Conservation (phyloP, 2,797 vertebrate genomes). For the Gymnothorax javanicus region DNA sequence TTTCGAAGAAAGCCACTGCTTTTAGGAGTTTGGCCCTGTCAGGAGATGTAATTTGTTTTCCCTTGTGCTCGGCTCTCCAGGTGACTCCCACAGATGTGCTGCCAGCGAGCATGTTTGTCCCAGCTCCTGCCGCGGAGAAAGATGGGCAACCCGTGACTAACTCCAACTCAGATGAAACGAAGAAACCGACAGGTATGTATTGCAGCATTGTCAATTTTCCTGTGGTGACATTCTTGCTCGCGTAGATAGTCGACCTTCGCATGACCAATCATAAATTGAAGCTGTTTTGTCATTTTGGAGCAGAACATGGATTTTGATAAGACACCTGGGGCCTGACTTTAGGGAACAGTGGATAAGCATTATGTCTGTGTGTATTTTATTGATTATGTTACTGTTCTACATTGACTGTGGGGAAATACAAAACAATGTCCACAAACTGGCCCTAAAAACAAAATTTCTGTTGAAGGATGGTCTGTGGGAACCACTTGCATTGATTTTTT, state of each 20-base stretch:
- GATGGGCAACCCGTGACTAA: conserved; percentile 75
- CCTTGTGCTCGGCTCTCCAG: conserved; percentile 72
- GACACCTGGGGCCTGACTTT: neutral
- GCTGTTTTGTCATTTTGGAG: neutral
- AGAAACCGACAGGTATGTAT: conserved; percentile 86
- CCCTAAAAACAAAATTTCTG: conserved; percentile 30
- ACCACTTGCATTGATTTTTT: conserved; percentile 28
- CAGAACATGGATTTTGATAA: neutral
- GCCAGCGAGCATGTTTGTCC: conserved; percentile 97
- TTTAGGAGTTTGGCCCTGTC: neutral
- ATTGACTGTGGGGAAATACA: conserved; percentile 16
- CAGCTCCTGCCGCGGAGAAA: conserved; percentile 80
- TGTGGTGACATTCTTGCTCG: neutral
- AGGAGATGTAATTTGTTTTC: conserved; percentile 8
- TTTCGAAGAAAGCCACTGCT: neutral
- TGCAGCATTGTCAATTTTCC: neutral
- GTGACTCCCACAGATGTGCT: conserved; percentile 93
- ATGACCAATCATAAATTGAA: neutral
- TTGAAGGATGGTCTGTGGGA: conserved; percentile 24
- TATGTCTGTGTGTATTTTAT: conserved; percentile 38
- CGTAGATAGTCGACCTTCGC: neutral
- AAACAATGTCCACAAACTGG: conserved; percentile 30
- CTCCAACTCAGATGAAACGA: conserved; percentile 77
- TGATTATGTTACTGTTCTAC: conserved; percentile 27
- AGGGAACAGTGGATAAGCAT: conserved; percentile 23